phyloP scores from a whole-genome alignment of 2,888 invertebrate species.

The Limnephilus rhombicus region DNA sequence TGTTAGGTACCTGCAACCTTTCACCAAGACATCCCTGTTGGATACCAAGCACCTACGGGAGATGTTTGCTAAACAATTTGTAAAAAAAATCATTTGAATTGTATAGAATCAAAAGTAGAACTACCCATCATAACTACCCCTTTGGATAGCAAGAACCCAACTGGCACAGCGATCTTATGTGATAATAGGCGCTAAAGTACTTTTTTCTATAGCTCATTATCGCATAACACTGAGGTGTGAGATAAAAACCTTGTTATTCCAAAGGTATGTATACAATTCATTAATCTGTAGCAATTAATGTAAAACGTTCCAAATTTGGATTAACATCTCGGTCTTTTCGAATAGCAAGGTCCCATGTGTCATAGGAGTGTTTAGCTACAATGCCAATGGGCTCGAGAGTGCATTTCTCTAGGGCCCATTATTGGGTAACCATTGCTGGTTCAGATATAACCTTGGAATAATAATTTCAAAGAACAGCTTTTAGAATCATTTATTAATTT shows the following conservation, averaged over 20 bases:
- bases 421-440: background rate
- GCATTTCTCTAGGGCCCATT: background rate
- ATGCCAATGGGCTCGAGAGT: background rate
- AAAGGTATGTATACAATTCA: background rate
- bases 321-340: background rate
- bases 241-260: background rate
- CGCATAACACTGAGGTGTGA: background rate
- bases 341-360: background rate
- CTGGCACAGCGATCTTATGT: background rate
- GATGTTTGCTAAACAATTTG: background rate
- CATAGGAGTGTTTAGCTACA: background rate
- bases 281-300: background rate
- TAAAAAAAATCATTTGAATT: background rate
- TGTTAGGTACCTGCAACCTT: background rate
- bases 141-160: background rate
- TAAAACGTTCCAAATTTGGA: background rate
- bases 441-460: background rate
- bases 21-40: background rate
- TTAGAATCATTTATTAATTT: background rate
- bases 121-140: background rate
- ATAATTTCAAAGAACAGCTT: background rate
- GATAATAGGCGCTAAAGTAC: background rate
- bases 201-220: background rate
- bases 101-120: background rate
- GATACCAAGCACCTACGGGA: background rate